Evolutionary conservation across 2,888 invertebrate genomes (phyloP), one percentile per base, ranked within the genome.

Genomic region (Mellilla xanthometata): DNA sequence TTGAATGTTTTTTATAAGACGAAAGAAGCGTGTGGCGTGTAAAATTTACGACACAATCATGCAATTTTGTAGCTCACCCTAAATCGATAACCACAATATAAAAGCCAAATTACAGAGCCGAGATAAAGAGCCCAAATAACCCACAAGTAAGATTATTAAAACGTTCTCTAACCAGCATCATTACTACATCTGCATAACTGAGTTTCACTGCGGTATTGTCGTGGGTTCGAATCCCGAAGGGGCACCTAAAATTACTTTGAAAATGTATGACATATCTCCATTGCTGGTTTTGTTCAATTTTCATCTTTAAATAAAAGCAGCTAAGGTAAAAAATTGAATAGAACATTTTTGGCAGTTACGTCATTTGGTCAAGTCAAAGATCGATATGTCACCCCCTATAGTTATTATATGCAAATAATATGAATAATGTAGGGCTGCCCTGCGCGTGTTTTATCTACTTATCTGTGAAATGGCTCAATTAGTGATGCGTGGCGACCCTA

Each of bases 381-480:
- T 9, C 19, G 60, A 71, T 62, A 74, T 81, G 78, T 79, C 83
- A 75, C 76, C 87, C 87, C 73, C 61, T n/a, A 72, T 64, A 80
- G 81, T 84, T 87, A 87, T 84, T 81, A 81, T 80, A 89, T 89
- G 88, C 88, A 89, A 89, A 89, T 88, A 83, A 80, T 77, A 75
- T 74, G 84, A 74, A 87, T 88, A 88, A 88, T 84, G 81, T 82
- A 73, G 84, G 81, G 83, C 71, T 71, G 57, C 68, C 72, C 72
- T 65, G 68, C 74, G 75, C 86, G 84, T 86, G 87, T 86, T 87
- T 82, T 89, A 89, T 89, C 88, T 85, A 81, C 85, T 88, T 88
- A 88, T 88, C 88, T 87, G 79, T 85, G 81, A 81, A 86, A 88
- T 84, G 77, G 88, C 81, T 87, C 89, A 87, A 89, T 89, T 88